Evolutionary conservation across 2,888 invertebrate species (phyloP), one percentile per base, ranked within the genome.

Genomic region (Yponomeuta cagnagella): DNA sequence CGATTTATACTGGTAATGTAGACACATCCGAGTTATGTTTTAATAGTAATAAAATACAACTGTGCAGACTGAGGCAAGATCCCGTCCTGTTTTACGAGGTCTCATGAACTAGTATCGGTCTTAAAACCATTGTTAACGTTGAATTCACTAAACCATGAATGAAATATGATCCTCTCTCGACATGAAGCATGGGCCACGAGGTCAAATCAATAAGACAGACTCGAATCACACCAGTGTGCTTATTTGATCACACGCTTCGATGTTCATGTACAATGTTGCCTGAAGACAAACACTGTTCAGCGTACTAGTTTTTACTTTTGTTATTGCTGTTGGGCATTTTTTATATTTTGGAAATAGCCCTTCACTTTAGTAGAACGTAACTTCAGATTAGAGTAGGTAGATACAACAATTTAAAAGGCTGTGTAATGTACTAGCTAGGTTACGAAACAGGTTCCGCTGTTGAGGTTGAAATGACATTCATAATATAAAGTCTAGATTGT

Each of bases 241-340:
- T 23, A 68, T 68, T 68, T 52, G 68, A 68, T 68, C 71, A 74
- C 72, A 74, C 33, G 72, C 72, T 71, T 73, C 69, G 71, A 64
- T 73, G 71, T 70, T 70, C 70, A 72, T 58, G 15, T 58, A 58
- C 52, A 58, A 58, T 58, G 52, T 58, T 71, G 72, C 48, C 70
- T 70, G 63, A 37, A 70, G 63, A 48, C 68, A 58, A 58, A 58
- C 52, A 58, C 15, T 58, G 15, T 52, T 52, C 15, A 58, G 52
- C 15, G 52, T 58, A 58, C 15, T 58, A 15, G 52, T 12, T 23
- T 23, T 23, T 23, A 23, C 23, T 23, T 23, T 23, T 23, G 23
- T 23, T 37, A 37, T 37, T 37, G 1, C 37, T 43, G 43, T 8
- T 8, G 1, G 43, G 8, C 43, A 43, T 43, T 43, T 43, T 43